Conservation (phyloP, 2,113 vertebrate genomes). For the Cariama cristata region DNA sequence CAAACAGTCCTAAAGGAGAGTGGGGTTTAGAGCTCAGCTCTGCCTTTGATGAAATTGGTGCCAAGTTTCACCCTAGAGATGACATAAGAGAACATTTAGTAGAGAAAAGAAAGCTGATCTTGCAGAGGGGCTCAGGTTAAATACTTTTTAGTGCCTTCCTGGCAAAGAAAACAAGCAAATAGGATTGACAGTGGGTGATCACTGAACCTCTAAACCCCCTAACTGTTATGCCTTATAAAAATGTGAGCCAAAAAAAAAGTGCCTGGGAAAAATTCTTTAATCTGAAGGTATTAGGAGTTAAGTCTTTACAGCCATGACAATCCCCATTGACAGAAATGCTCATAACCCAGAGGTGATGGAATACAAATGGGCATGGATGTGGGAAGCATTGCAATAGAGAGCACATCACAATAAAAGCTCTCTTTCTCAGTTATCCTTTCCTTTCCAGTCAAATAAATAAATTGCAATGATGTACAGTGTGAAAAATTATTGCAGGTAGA, state of each 20-base stretch:
- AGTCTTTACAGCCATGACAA: conserved; percentile 43
- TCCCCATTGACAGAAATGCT: conserved; percentile 23
- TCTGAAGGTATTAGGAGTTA: conserved; percentile 48
- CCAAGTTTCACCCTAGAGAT: background rate
- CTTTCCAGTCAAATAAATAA: conserved; percentile 56
- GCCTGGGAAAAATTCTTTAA: conserved; percentile 28
- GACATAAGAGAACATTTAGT: background rate
- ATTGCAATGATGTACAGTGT: conserved; percentile 20
- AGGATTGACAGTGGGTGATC: background rate
- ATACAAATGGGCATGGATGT: conserved; percentile 26
- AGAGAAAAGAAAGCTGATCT: background rate
- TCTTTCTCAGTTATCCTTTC: conserved; percentile 8
- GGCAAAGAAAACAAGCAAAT: conserved; percentile 2
- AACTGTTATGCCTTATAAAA: conserved; percentile 7
- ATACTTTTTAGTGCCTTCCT: background rate
- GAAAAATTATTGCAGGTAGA: conserved; percentile 49
- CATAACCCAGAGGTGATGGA: conserved; percentile 32
- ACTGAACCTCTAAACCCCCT: background rate
- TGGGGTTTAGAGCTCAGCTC: background rate
- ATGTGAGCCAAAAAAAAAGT: background rate
- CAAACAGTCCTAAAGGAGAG: background rate
- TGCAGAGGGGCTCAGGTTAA: background rate
- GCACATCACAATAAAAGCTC: conserved; percentile 34
- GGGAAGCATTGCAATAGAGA: conserved; percentile 13
- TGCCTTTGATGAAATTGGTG: background rate